phyloP scores from a whole-genome alignment of 2,797 vertebrate species.

The Craterocephalus amniculus region DNA sequence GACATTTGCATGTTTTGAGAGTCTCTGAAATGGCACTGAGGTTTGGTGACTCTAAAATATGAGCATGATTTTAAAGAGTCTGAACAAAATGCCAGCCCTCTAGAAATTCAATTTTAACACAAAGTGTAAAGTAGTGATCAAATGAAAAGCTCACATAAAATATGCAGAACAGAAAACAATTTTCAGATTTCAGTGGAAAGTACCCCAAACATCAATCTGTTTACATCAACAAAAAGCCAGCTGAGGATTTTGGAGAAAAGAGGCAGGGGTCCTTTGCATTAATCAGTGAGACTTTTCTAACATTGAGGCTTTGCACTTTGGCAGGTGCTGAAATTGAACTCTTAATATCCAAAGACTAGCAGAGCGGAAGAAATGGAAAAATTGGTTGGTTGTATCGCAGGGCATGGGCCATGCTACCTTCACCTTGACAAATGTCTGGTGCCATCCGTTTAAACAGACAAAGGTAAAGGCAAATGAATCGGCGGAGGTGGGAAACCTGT shows the following conservation, averaged over 20 bases:
- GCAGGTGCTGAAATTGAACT: slow-evolving; percentile 67
- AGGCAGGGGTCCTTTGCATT: slow-evolving; percentile 42
- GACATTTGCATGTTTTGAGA: neutral
- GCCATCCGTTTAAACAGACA: slow-evolving; percentile 67
- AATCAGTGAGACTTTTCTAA: slow-evolving; percentile 65
- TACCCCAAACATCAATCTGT: slow-evolving; percentile 8
- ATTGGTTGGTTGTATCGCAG: slow-evolving; percentile 64
- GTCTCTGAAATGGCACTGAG: neutral
- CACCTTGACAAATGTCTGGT: slow-evolving; percentile 79
- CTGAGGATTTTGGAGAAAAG: slow-evolving; percentile 11
- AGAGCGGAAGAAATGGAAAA: slow-evolving; percentile 72
- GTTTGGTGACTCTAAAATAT: neutral
- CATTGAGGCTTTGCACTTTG: slow-evolving; percentile 61
- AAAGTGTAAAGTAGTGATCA: neutral
- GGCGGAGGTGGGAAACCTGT: slow-evolving; percentile 63
- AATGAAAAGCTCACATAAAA: neutral
- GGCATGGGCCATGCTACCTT: slow-evolving; percentile 63
- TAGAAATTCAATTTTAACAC: neutral
- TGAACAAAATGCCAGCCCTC: neutral
- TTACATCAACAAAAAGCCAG: slow-evolving; percentile 16
- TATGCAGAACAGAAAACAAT: slow-evolving; percentile 13
- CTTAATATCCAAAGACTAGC: slow-evolving; percentile 67
- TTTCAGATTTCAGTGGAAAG: slow-evolving; percentile 1
- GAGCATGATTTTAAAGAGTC: neutral
- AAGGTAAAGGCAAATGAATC: slow-evolving; percentile 73